A percentile compares a stretch with the other conserved stretches of the same genome.
Conservation (phyloP, 92 coral and sea anemone genomes). For the Heliopora coerulea region DNA sequence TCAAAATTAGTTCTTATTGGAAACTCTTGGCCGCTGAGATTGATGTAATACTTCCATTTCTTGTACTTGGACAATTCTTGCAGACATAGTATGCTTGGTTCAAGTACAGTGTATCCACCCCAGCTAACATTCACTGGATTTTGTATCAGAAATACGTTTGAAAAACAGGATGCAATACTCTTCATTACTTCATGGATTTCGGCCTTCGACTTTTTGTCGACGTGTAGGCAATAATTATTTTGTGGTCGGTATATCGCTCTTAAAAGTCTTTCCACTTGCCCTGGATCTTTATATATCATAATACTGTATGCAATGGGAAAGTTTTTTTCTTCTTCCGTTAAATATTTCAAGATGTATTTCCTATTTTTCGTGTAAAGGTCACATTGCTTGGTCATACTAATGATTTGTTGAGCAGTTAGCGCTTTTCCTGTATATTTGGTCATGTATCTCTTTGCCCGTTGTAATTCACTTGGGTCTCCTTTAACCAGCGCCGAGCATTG, state of each 20-base stretch:
- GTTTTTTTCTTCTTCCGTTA: slow-evolving; percentile 32
- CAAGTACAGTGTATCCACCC: no score
- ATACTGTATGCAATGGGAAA: slow-evolving; percentile 56
- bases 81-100: no score
- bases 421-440: no score
- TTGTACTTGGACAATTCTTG: neutral
- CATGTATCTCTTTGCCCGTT: no score
- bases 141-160: slow-evolving; percentile 45
- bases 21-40: no score
- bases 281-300: slow-evolving; percentile 47
- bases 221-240: slow-evolving; percentile 58
- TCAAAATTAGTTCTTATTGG: no score
- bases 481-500: no score
- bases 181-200: slow-evolving; percentile 41
- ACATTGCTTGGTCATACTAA: no score
- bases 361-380: neutral
- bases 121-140: no score
- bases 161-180: slow-evolving; percentile 47
- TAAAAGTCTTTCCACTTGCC: slow-evolving; percentile 51
- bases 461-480: no score
- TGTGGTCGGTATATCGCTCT: slow-evolving; percentile 60
- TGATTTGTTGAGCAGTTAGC: no score
- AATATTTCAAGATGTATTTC: neutral
- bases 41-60: no score
- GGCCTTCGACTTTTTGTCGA: slow-evolving; percentile 47